Evolutionary conservation across 2,797 vertebrate genomes (phyloP), one percentile per base, ranked within the genome.

Genomic region (Myoxocephalus aenaeus): DNA sequence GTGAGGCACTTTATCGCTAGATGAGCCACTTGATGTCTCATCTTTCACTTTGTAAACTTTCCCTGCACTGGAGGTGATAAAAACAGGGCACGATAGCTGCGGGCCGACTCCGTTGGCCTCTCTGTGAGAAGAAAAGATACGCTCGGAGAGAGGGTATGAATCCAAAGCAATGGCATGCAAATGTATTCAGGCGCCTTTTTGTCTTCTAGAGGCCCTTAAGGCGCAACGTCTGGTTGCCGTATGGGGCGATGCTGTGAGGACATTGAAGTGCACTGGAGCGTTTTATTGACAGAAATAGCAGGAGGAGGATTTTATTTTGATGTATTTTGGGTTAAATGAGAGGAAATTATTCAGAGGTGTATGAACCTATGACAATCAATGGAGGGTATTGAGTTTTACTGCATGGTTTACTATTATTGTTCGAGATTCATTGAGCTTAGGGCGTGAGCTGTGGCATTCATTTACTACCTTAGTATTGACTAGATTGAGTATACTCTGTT

Each of bases 41-140:
- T 88, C 87, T 85, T 86, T 91, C 89, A 92, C 89, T 92, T 92
- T 92, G 88, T 90, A 85, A 92, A 92, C 84, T 91, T 91, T 91
- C 75, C 72, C 73, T 75, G 79, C 70, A 57, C 65, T 29, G 63
- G 65, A 83, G 79, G 81, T 82, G 88, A 90, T 82, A 85, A 89
- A 62, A 79, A 86, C 86, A 20, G 29, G 56, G 56, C 64, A 82
- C 67, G 80, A 75, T 62, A 77, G 57, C 59, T 72, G 67, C 2
- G 50, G 71, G 75, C 44, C 69, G 82, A 71, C 87, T 86, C 70
- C 1, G 32, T 65, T 73, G 87, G 85, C 84, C 87, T 83, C 81
- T 81, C 63, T 51, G 73, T 75, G 79, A 73, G 83, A 81, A 83
- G 86, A 89, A 81, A 87, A 85, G 79, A 83, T 71, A 20, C 17